Base-by-base conservation (phyloP, 1,140 invertebrate genomes). In the Dufourea novaeangliae region DNA sequence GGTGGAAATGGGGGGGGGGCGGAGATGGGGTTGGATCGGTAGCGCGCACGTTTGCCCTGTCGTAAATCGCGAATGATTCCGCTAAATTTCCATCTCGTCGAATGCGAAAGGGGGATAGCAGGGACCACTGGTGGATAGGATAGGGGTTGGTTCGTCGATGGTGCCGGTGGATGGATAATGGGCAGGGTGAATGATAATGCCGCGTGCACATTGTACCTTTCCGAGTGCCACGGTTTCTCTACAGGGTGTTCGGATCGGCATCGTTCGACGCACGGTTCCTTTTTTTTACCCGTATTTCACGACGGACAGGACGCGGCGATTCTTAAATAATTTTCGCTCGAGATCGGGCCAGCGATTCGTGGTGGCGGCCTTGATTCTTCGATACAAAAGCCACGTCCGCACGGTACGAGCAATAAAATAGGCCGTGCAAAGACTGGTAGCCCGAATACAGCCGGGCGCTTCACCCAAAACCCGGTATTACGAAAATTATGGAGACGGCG, bases 401-500 rank as follows among this genome's bases (percentile, higher is more conserved):
- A 62, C 70, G 75, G 54, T 39, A 76, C 67, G 86, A 84, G 77
- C 86, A 86, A 88, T 73, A 82, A 87, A 87, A 81, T 83, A 44
- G 82, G 39, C 50, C 79, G 67, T 67, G 85, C 87, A 89, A 91
- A 92, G 90, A 91, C 91, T 89, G 88, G 91, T 92, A 92, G 91
- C 90, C 79, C 78, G 76, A 86, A 83, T 83, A 84, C 84, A 62
- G 79, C 72, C 88, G 82, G 82, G 57, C 78, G 78, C 88, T 86
- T 76, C 81, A n/a, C 79, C 82, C 80, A 86, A 90, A 90, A 84
- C 88, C 90, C 90, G 87, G 89, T 90, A 92, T 92, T 92, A 92
- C 82, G 81, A 83, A 89, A 91, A 91, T 91, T 90, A 88, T 86
- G 81, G 78, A 79, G 50, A 56, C 69, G 73, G 41, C 68, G 66